These are phyloP conservation scores for Chaetodon trifascialis DNA, from an alignment of 2,113 vertebrate species.

Conservation along the genomic window DNA sequence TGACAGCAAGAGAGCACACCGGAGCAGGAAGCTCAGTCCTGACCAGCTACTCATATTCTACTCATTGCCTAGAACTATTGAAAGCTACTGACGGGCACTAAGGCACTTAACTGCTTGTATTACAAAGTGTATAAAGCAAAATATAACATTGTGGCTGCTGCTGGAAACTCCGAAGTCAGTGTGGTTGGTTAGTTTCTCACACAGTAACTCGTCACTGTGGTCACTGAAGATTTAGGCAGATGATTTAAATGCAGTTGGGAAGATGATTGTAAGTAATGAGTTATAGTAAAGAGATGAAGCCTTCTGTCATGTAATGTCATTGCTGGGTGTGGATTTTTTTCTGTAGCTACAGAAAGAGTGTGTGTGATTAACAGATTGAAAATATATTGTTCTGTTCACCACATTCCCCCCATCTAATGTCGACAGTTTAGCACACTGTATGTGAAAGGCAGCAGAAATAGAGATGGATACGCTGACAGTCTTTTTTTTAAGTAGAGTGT, in stretches of 20 bases:
- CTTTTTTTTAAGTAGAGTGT: not conserved
- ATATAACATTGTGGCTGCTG: not conserved
- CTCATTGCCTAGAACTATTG: not conserved
- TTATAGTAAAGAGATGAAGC: not conserved
- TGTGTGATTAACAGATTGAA: not conserved
- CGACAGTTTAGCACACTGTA: not conserved
- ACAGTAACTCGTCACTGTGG: not conserved
- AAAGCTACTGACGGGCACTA: not conserved
- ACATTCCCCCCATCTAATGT: not conserved
- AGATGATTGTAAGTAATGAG: not conserved
- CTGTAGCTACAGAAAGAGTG: not conserved
- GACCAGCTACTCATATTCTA: not conserved
- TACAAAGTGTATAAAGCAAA: not conserved
- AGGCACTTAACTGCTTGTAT: not conserved
- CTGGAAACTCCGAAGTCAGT: not conserved
- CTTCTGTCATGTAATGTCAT: too few relatives aligned
- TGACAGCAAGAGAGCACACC: constrained; percentile 4
- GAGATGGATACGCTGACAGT: not conserved
- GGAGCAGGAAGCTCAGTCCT: constrained; percentile 4
- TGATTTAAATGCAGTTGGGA: not conserved
- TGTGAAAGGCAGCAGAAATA: not conserved
- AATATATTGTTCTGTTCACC: not conserved
- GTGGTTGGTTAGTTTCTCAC: not conserved
- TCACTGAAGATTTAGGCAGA: not conserved
- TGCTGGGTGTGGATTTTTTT: not conserved